Evolutionary conservation across 1,140 invertebrate species (phyloP).

Genomic region (Drosophila lacteicornis): DNA sequence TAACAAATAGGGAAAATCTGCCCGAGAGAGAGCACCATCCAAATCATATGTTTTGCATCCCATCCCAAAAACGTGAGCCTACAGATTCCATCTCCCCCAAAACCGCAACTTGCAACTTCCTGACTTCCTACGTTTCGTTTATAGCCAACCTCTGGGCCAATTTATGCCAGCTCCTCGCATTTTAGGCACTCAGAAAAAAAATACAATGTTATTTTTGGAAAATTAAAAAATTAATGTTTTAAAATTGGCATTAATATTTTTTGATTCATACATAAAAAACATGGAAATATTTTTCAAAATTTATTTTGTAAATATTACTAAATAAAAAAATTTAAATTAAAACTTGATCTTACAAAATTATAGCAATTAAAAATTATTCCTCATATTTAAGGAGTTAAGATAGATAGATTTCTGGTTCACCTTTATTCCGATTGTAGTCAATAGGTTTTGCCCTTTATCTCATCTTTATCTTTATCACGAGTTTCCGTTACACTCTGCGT

Average conservation of each 20-base stretch:
- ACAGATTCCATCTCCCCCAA: slow-evolving; percentile 52
- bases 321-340: too few relatives aligned
- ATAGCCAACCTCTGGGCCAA: slow-evolving; percentile 30
- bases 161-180: background rate
- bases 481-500: slow-evolving; percentile 62
- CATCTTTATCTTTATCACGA: too few relatives aligned
- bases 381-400: too few relatives aligned
- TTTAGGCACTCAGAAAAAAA: slow-evolving; percentile 4
- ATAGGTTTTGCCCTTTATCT: slow-evolving; percentile 52
- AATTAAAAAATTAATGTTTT: too few relatives aligned
- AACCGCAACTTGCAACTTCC: slow-evolving; percentile 75
- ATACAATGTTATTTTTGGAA: too few relatives aligned
- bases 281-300: too few relatives aligned
- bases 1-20: slow-evolving; percentile 4
- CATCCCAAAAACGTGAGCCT: slow-evolving; percentile 20
- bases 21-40: background rate
- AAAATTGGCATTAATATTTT: too few relatives aligned
- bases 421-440: background rate
- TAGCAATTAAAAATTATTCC: background rate
- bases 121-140: slow-evolving; percentile 72
- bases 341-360: too few relatives aligned
- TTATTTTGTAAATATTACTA: too few relatives aligned
- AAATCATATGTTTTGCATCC: slow-evolving; percentile 68
- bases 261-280: too few relatives aligned
- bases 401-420: background rate